These are phyloP conservation scores for Gadus macrocephalus DNA, from an alignment of 2,113 vertebrate species.

Conservation along the genomic window DNA sequence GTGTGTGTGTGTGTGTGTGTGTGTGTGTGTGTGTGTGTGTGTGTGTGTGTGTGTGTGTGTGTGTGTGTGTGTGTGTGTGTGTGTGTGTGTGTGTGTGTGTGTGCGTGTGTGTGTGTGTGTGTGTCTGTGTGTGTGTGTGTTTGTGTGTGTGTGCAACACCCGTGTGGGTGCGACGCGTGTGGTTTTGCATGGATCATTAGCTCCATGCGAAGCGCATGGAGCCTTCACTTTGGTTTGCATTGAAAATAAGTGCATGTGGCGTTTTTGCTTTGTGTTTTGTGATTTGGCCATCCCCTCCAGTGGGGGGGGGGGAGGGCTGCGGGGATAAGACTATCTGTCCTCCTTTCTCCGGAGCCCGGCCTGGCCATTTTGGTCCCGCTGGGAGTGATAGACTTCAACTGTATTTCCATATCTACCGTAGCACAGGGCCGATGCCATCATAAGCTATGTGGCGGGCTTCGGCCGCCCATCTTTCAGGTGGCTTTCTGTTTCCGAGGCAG, in stretches of 20 bases:
- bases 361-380: constrained; percentile 24
- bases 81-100: background rate
- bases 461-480: constrained; percentile 11
- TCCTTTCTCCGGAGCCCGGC: constrained; percentile 34
- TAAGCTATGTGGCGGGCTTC: constrained; percentile 4
- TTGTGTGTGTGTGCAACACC: background rate
- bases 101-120: background rate
- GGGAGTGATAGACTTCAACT: constrained; percentile 18
- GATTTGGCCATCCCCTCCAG: constrained; percentile 20
- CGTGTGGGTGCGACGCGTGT: constrained; percentile 8
- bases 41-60: background rate
- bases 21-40: background rate
- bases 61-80: background rate
- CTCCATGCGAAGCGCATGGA: no score
- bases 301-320: background rate
- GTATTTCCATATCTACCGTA: constrained; percentile 22
- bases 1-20: background rate
- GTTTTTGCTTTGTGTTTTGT: constrained; percentile 37
- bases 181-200: background rate
- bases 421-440: constrained; percentile 13
- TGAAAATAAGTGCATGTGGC: background rate
- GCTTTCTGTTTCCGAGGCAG: constrained; percentile 5
- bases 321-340: constrained; percentile 13
- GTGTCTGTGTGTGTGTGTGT: background rate
- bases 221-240: no score